Evolutionary conservation across 1,140 invertebrate species (phyloP).

Genomic region (Drosophila parvula): DNA sequence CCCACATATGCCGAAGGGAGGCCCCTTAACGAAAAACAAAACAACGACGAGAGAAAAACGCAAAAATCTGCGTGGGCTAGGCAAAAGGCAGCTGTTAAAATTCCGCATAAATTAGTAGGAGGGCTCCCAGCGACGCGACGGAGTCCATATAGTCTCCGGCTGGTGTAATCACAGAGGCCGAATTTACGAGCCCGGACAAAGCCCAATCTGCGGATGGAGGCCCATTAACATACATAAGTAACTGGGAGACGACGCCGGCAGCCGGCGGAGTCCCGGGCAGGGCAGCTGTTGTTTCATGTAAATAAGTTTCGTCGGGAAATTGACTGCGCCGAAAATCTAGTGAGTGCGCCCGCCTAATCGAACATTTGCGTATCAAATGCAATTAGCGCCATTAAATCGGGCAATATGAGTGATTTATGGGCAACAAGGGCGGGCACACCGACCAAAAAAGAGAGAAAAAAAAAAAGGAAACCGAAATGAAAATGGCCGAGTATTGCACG

Average conservation of each 20-base stretch:
- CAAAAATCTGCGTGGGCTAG: constrained; percentile 56
- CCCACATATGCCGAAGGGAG: constrained; percentile 24
- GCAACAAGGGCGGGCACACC: constrained; percentile 15
- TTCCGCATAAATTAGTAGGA: constrained; percentile 72
- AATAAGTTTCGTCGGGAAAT: constrained; percentile 40
- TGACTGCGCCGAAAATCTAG: constrained; percentile 21
- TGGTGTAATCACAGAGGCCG: constrained; percentile 52
- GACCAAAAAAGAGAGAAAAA: constrained; percentile 6
- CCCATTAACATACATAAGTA: constrained; percentile 57
- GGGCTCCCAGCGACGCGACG: background rate
- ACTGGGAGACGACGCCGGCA: constrained; percentile 22
- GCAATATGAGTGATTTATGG: constrained; percentile 77
- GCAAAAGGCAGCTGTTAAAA: constrained; percentile 65
- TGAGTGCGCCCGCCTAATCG: constrained; percentile 56
- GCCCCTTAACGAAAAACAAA: constrained; percentile 24
- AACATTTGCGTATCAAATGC: constrained; percentile 76
- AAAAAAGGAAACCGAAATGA: constrained; percentile 7
- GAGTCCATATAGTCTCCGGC: constrained; percentile 37
- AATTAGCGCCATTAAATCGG: constrained; percentile 76
- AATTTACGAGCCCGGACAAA: constrained; percentile 40
- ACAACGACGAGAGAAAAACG: constrained; percentile 11
- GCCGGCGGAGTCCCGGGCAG: constrained; percentile 1
- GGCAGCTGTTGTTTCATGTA: constrained; percentile 54
- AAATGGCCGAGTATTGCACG: constrained; percentile 38
- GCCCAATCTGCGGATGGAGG: constrained; percentile 8